Base-by-base conservation (phyloP, 30 jellyfish, hydroid and myxozoan genomes). In the Pelagia noctiluca region DNA sequence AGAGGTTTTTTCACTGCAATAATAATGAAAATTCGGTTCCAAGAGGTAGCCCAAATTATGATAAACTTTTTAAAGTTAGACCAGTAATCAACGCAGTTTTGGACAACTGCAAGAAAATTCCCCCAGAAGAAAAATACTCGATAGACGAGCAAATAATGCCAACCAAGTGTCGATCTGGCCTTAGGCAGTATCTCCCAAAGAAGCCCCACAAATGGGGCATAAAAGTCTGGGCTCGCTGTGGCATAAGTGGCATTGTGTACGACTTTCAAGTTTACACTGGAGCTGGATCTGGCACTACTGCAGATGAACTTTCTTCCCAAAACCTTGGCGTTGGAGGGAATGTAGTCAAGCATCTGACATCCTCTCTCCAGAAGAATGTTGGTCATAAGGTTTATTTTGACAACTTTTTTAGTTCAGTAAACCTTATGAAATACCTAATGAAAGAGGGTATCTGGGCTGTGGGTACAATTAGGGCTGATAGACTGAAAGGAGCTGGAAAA, bases 151-250 rank as follows among this genome's bases (percentile, higher is more conserved):
- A 82, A 33, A 82, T 82, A 13, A 68, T 68, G 19, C 92, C 92
- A 0, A 82, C 92, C 26, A 82, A 67, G 50, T 49, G 70, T 19
- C 29, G 87, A 19, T 82, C 87, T 37, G 38, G 64, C 24, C 53
- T 49, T 42, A 73, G 87, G 35, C 79, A 82, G 49, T 82, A 82
- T 54, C 37, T 82, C 35, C 92, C 92, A 11, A 68, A 67, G 34
- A 82, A 68, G 50, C 91, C 91, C 29, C 85, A 50, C 49, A 82
- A 66, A 50, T 82, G 92, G 92, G 79, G 92, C 37, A 21, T 66
- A 34, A 82, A 82, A 12, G 92, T 82, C 3, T 82, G 79, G 86
- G 92, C 78, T 33, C 1, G 79, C 25, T 82, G 80, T 82, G 92
- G 92, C 0, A 47, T 70, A 5, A 66, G 78, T 50, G 63, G 86